phyloP scores from a whole-genome alignment of 2,888 invertebrate species.

The Spialia ferax region DNA sequence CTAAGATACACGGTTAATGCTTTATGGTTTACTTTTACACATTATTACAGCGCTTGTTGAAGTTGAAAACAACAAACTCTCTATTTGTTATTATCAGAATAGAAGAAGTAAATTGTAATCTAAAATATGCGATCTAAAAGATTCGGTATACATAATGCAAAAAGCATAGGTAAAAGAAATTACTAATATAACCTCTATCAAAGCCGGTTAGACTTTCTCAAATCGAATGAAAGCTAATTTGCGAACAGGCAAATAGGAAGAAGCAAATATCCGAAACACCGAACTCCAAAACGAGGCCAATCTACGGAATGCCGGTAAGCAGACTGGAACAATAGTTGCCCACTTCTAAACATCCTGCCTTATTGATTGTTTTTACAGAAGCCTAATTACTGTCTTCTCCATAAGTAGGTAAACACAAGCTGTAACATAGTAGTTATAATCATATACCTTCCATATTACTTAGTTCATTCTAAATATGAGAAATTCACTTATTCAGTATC shows the following conservation, averaged over 20 bases:
- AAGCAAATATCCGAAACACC: conserved; percentile 59
- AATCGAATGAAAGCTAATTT: not conserved
- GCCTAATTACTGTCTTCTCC: conserved; percentile 32
- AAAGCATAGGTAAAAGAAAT: not conserved
- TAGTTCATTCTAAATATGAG: no score
- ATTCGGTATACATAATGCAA: not conserved
- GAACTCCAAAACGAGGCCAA: conserved; percentile 60
- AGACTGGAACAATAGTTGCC: conserved; percentile 75
- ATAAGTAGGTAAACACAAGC: not conserved
- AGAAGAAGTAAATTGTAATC: no score
- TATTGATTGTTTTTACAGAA: not conserved
- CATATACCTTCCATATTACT: no score
- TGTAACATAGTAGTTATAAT: no score
- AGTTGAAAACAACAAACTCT: no score
- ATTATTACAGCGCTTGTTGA: no score
- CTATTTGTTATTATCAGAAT: no score
- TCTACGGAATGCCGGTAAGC: conserved; percentile 67
- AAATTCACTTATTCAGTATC: no score
- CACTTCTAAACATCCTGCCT: conserved; percentile 55
- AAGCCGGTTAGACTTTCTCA: not conserved
- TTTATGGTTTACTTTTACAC: no score
- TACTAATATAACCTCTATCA: not conserved
- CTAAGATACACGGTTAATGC: no score
- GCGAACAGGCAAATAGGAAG: not conserved
- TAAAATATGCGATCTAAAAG: no score